Evolutionary conservation across 1,140 invertebrate genomes (phyloP).

Genomic region (Anastatus disparis): DNA sequence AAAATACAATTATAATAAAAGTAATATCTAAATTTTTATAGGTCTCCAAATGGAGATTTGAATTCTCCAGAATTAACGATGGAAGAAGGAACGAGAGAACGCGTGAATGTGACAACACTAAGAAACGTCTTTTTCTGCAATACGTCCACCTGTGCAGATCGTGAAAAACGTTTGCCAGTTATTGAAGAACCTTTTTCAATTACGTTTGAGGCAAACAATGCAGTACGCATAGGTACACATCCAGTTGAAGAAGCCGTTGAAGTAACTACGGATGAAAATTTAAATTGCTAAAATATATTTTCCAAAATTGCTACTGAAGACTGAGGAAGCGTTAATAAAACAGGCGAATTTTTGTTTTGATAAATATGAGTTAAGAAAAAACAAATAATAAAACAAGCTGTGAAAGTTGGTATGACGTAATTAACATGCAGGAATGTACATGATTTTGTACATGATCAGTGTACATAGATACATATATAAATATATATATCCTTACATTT

Average conservation of each 20-base stretch:
- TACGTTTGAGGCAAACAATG: constrained; percentile 35
- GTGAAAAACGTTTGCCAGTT: constrained; percentile 59
- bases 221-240: constrained; percentile 22
- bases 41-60: constrained; percentile 49
- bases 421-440: constrained; percentile 22
- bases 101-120: constrained; percentile 55
- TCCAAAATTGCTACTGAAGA: constrained; percentile 27
- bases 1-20: background rate
- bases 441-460: constrained; percentile 32
- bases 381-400: constrained; percentile 22
- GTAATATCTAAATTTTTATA: constrained; percentile 36
- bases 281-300: constrained; percentile 44
- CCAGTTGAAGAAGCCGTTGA: constrained; percentile 44
- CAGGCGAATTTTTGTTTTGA: constrained; percentile 22
- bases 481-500: constrained; percentile 38
- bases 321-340: constrained; percentile 27
- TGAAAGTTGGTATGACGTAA: constrained; percentile 32
- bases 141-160: constrained; percentile 49
- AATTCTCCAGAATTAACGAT: constrained; percentile 46
- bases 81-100: constrained; percentile 51
- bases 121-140: constrained; percentile 62
- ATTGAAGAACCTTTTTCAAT: constrained; percentile 56
- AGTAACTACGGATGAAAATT: constrained; percentile 45
- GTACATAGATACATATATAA: constrained; percentile 48
- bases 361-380: constrained; percentile 3